Conservation (phyloP, 2,797 vertebrate species). For the Gobio occitaniae region DNA sequence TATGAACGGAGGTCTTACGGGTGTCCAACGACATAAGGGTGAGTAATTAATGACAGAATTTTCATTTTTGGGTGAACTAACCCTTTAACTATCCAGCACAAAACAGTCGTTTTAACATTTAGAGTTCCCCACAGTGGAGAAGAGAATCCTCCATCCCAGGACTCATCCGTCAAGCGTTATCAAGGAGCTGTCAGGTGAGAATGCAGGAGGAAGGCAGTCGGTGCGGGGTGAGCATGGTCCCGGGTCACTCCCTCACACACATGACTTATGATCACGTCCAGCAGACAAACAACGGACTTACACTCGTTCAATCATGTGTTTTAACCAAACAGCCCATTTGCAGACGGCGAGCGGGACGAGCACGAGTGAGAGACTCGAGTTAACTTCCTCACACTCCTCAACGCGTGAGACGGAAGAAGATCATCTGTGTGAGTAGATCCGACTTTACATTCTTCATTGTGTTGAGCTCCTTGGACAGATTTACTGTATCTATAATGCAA, state of each 20-base stretch:
- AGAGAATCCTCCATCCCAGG: no score
- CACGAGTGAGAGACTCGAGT: not conserved
- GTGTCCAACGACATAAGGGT: no score
- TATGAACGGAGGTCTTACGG: no score
- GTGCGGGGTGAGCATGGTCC: constrained; percentile 28
- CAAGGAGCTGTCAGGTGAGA: constrained; percentile 36
- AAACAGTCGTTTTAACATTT: not conserved
- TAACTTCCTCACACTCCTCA: not conserved
- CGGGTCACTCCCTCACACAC: constrained; percentile 32
- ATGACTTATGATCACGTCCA: not conserved
- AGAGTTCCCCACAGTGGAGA: not conserved
- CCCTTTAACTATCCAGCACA: not conserved
- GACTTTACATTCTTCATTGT: not conserved
- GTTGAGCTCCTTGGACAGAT: not conserved
- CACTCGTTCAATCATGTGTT: not conserved
- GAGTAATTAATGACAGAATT: no score
- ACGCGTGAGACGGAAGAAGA: not conserved
- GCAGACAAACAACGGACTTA: not conserved
- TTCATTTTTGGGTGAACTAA: no score
- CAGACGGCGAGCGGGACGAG: not conserved
- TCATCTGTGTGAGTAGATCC: constrained; percentile 6
- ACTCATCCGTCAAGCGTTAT: constrained; percentile 20
- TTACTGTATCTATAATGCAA: not conserved
- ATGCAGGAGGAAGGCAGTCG: constrained; percentile 22
- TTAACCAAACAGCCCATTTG: not conserved